Percentiles rank a stretch among this genome's conserved stretches.
Conservation (phyloP, 1,140 invertebrate genomes). For the Drosophila trapezifrons region DNA sequence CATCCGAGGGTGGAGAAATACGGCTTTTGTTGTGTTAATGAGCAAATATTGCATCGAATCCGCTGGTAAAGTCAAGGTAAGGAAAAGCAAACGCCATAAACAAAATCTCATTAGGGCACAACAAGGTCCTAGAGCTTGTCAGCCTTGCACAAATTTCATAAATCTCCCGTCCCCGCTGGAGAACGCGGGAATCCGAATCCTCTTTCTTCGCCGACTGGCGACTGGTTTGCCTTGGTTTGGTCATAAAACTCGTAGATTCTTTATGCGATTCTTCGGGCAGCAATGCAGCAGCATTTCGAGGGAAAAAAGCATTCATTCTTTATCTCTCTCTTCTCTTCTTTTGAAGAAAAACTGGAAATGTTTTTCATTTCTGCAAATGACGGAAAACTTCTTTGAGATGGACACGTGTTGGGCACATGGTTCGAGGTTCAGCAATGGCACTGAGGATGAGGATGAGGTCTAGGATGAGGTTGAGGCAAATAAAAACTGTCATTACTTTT, state of each 20-base stretch:
- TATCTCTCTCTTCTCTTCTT: conserved; percentile 36
- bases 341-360: conserved; percentile 59
- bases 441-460: conserved; percentile 2
- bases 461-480: conserved; percentile 16
- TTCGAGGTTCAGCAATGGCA: conserved; percentile 7
- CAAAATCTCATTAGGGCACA: conserved; percentile 37
- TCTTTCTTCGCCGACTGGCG: conserved; percentile 15
- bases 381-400: conserved; percentile 45
- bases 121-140: conserved; percentile 45
- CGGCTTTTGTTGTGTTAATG: conserved; percentile 29
- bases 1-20: not conserved
- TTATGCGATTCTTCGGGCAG: conserved; percentile 10
- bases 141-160: conserved; percentile 54
- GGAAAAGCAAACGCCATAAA: conserved; percentile 22
- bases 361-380: conserved; percentile 69
- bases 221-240: conserved; percentile 68
- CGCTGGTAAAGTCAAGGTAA: not conserved
- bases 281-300: conserved; percentile 11
- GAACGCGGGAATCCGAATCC: conserved; percentile 15
- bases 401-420: conserved; percentile 58
- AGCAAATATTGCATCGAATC: conserved; percentile 7
- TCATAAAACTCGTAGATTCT: conserved; percentile 61
- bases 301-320: conserved; percentile 51
- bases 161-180: conserved; percentile 13
- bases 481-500: conserved; percentile 49